Evolutionary conservation across 1,140 invertebrate genomes (phyloP).

Genomic region (Leptinotarsa undecemlineata): DNA sequence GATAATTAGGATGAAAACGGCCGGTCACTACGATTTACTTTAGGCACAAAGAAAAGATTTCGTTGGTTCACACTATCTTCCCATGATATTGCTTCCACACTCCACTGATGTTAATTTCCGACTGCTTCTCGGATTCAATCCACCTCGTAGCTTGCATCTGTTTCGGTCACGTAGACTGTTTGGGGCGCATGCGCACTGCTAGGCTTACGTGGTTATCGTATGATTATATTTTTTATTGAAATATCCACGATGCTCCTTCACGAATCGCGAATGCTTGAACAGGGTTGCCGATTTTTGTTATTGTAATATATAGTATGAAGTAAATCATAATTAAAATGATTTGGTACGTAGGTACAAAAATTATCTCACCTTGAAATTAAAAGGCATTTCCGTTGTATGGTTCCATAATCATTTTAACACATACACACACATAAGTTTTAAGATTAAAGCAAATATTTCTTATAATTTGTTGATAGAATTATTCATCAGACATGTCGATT

Average conservation of each 20-base stretch:
- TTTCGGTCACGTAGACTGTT: slow-evolving; percentile 41
- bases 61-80: slow-evolving; percentile 49
- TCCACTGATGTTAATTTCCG: slow-evolving; percentile 51
- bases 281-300: background rate
- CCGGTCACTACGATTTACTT: slow-evolving; percentile 41
- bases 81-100: slow-evolving; percentile 41
- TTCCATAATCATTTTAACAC: too few relatives aligned
- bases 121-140: slow-evolving; percentile 40
- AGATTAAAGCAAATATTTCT: too few relatives aligned
- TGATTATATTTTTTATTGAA: slow-evolving; percentile 33
- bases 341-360: too few relatives aligned
- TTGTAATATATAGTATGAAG: too few relatives aligned
- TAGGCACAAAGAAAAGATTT: slow-evolving; percentile 51
- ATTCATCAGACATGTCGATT: too few relatives aligned
- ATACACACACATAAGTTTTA: too few relatives aligned
- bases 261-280: background rate
- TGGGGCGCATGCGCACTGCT: slow-evolving; percentile 33
- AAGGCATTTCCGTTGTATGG: too few relatives aligned
- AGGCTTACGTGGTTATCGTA: slow-evolving; percentile 43
- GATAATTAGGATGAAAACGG: slow-evolving; percentile 35
- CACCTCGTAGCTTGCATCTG: slow-evolving; percentile 30
- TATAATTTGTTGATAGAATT: too few relatives aligned
- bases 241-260: slow-evolving; percentile 5
- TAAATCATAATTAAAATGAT: too few relatives aligned
- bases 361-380: too few relatives aligned